Conservation (phyloP, 1,140 invertebrate species). For the Halesus radiatus region DNA sequence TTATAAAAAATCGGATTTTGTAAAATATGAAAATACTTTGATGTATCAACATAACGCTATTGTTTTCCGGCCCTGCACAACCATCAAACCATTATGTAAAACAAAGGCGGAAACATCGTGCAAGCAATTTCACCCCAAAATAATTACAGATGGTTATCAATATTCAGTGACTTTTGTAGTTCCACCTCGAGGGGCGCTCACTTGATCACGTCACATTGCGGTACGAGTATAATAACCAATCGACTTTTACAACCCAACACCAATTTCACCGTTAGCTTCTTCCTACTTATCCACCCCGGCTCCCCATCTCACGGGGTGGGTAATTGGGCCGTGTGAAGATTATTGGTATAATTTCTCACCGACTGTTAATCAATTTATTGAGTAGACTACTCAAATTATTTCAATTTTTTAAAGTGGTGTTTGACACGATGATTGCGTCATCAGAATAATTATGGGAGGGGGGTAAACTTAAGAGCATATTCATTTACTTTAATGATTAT, state of each 20-base stretch:
- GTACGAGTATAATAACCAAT: conserved; percentile 46
- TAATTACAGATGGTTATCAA: conserved; percentile 58
- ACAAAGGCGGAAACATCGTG: conserved; percentile 41
- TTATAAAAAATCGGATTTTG: too few species aligned
- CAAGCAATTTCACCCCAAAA: conserved; percentile 52
- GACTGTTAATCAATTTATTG: conserved; percentile 1
- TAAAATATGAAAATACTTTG: too few species aligned
- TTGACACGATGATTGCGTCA: too few species aligned
- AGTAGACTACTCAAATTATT: too few species aligned
- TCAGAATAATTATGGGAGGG: too few species aligned
- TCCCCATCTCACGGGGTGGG: neutral
- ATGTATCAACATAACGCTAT: neutral
- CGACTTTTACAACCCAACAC: conserved; percentile 38
- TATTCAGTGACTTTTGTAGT: conserved; percentile 53
- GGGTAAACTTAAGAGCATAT: too few species aligned
- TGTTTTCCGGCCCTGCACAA: conserved; percentile 11
- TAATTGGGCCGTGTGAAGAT: conserved; percentile 35
- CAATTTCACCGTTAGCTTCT: conserved; percentile 25
- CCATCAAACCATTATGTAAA: conserved; percentile 50
- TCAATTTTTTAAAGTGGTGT: too few species aligned
- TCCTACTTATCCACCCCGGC: conserved; percentile 12
- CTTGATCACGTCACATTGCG: conserved; percentile 46
- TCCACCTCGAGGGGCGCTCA: conserved; percentile 6
- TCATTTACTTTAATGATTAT: too few species aligned
- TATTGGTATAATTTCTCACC: conserved; percentile 31